Conservation (phyloP, 30 jellyfish, hydroid and myxozoan species). For the Sanderia malayensis region DNA sequence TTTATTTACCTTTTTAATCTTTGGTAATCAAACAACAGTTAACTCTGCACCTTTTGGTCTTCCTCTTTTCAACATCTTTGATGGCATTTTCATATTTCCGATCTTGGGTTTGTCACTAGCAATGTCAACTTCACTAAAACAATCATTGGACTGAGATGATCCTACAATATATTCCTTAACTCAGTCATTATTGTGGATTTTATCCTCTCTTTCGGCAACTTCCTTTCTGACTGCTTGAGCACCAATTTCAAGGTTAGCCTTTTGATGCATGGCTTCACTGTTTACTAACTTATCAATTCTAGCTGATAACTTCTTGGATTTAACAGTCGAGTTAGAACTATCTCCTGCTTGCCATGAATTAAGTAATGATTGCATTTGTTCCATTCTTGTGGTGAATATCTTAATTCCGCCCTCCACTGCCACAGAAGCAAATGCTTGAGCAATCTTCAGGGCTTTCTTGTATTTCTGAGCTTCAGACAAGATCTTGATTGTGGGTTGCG, state of each 20-base stretch:
- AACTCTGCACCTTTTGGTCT: slow-evolving; percentile 40
- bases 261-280: not conserved
- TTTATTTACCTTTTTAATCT: not conserved
- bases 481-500: too few species aligned
- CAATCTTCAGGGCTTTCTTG: slow-evolving; percentile 11
- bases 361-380: slow-evolving; percentile 20
- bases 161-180: not conserved
- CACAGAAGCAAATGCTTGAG: slow-evolving; percentile 38
- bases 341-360: slow-evolving; percentile 15
- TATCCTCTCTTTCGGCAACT: slow-evolving; percentile 1
- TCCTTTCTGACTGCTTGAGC: not conserved
- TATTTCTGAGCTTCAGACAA: slow-evolving; percentile 28
- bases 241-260: not conserved
- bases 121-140: not conserved
- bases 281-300: not conserved
- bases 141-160: slow-evolving; percentile 1
- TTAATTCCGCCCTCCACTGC: slow-evolving; percentile 58
- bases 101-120: not conserved
- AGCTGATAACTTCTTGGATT: not conserved
- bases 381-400: slow-evolving; percentile 25
- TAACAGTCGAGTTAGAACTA: not conserved
- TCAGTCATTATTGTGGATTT: not conserved
- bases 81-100: slow-evolving; percentile 9
- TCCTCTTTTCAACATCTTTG: slow-evolving; percentile 35
- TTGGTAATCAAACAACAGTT: slow-evolving; percentile 28